Percentiles rank a stretch among this genome's conserved stretches.
Evolutionary conservation across 2,797 vertebrate species (phyloP).

Genomic region (Notamacropus eugenii): DNA sequence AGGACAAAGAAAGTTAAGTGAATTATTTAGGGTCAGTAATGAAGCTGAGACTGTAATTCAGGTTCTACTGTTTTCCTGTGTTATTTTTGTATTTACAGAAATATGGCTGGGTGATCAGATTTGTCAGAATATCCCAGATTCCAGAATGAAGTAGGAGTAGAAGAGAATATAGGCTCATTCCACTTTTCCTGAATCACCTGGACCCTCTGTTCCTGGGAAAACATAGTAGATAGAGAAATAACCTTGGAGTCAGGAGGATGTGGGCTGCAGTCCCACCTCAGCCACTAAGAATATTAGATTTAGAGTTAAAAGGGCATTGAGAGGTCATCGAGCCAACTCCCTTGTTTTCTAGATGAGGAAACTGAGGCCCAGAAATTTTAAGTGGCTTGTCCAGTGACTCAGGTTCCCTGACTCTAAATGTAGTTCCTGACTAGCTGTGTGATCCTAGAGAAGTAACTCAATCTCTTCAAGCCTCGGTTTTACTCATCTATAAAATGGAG

Average conservation of each 20-base stretch:
- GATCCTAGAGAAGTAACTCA: background rate
- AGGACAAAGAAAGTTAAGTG: background rate
- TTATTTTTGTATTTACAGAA: background rate
- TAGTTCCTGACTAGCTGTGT: background rate
- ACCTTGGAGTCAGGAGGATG: background rate
- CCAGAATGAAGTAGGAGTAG: background rate
- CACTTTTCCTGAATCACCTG: background rate
- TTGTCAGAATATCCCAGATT: background rate
- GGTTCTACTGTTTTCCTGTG: background rate
- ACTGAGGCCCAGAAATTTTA: background rate
- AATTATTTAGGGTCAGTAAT: background rate
- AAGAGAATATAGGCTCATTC: background rate
- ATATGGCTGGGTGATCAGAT: background rate
- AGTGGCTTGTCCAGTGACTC: background rate
- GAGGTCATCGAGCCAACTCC: background rate
- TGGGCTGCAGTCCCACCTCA: background rate
- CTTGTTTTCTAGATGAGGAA: background rate
- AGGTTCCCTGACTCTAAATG: background rate
- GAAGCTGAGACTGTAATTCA: background rate
- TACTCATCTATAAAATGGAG: background rate
- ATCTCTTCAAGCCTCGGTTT: background rate
- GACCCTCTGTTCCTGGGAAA: background rate
- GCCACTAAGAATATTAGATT: background rate
- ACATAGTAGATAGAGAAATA: background rate
- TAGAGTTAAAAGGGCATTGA: background rate